These are phyloP conservation scores for Tympanoctomys barrerae DNA, from an alignment of 2,797 vertebrate species.

Conservation along the genomic window DNA sequence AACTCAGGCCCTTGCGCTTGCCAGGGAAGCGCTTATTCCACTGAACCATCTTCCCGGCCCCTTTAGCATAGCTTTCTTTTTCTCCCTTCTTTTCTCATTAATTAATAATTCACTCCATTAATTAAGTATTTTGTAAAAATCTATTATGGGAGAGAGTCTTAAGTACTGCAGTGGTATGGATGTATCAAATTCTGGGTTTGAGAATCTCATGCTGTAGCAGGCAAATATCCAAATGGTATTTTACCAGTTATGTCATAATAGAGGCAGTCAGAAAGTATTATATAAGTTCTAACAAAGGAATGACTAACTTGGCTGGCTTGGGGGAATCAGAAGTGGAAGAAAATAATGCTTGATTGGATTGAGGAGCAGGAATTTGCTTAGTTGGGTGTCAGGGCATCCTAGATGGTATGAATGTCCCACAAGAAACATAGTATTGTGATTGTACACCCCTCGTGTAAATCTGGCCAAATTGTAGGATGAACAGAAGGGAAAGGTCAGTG, in stretches of 20 bases:
- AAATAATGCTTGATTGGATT: not conserved
- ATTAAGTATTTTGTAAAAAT: not conserved
- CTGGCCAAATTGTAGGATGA: not conserved
- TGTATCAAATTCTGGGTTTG: not conserved
- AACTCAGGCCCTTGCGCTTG: too few species aligned
- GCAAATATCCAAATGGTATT: not conserved
- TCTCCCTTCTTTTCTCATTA: not conserved
- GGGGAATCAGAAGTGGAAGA: not conserved
- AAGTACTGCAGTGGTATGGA: not conserved
- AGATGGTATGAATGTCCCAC: not conserved
- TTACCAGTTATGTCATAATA: not conserved
- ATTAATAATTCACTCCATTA: not conserved
- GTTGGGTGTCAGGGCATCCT: not conserved
- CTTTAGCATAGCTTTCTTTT: not conserved
- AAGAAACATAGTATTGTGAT: constrained; percentile 15
- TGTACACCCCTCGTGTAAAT: not conserved
- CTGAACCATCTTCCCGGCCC: too few species aligned
- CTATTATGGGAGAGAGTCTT: not conserved
- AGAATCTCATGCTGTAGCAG: not conserved
- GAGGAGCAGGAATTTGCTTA: not conserved
- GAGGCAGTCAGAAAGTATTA: not conserved
- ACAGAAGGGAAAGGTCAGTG: not conserved
- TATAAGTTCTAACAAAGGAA: not conserved
- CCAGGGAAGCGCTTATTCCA: too few species aligned
- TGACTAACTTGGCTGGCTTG: not conserved